A percentile compares a stretch with the other conserved stretches of the same genome.
phyloP scores from a whole-genome alignment of 2,888 invertebrate genomes.

The Tenthredo scrophulariae region DNA sequence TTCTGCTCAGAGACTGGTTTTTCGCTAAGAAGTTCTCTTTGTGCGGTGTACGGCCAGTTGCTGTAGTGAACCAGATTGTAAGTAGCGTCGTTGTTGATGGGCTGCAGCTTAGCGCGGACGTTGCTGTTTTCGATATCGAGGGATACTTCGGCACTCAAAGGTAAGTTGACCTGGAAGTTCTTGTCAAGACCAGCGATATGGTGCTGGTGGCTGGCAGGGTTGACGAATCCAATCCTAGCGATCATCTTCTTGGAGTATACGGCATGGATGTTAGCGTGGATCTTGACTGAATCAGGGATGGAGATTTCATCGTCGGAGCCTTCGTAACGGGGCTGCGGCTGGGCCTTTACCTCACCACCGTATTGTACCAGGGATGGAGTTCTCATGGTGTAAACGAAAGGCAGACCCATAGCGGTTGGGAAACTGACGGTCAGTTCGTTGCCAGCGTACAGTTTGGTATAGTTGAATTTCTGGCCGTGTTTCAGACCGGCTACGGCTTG shows the following conservation, averaged over 20 bases:
- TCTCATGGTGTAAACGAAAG: conserved; percentile 84
- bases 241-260: conserved; percentile 81
- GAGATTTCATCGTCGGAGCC: conserved; percentile 63
- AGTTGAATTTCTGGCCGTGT: conserved; percentile 80
- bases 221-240: conserved; percentile 84
- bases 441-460: conserved; percentile 81
- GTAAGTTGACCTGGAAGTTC: conserved; percentile 82
- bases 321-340: conserved; percentile 74
- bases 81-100: conserved; percentile 79
- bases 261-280: conserved; percentile 79
- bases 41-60: conserved; percentile 83
- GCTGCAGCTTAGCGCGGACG: conserved; percentile 79
- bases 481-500: conserved; percentile 76
- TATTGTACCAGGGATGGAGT: conserved; percentile 80
- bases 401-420: conserved; percentile 86
- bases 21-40: conserved; percentile 80
- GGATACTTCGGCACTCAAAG: conserved; percentile 79
- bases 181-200: conserved; percentile 83
- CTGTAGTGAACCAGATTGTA: conserved; percentile 81
- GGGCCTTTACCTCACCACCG: conserved; percentile 79
- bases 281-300: conserved; percentile 75
- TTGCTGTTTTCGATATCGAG: conserved; percentile 79
- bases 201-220: conserved; percentile 81
- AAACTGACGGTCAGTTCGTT: conserved; percentile 83
- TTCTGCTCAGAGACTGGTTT: conserved; percentile 76